Percentiles rank a stretch among this genome's conserved stretches.
These are phyloP conservation scores for Gnathonemus echidnorhynchus DNA, from an alignment of 2,113 vertebrate genomes.

Conservation along the genomic window DNA sequence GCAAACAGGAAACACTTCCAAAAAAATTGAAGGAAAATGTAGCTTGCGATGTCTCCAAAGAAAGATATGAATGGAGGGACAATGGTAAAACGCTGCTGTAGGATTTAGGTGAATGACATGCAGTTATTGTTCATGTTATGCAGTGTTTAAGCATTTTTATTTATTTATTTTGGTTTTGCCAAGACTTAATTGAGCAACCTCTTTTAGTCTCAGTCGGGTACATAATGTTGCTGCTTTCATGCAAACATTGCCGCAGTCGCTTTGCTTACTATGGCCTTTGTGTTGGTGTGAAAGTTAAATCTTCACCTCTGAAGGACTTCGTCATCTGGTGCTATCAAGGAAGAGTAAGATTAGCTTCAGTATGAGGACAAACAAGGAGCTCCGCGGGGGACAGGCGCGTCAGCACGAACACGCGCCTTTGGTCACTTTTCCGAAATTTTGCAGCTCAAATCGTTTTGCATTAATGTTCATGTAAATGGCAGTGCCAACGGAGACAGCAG, in stretches of 20 bases:
- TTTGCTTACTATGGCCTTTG: slow-evolving; percentile 47
- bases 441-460: neutral
- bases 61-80: neutral
- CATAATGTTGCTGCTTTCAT: slow-evolving; percentile 29
- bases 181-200: neutral
- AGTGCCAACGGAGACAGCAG: neutral
- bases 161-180: neutral
- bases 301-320: slow-evolving; percentile 34
- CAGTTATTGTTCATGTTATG: slow-evolving; percentile 2
- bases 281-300: slow-evolving; percentile 43
- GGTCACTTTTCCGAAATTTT: neutral
- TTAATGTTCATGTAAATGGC: neutral
- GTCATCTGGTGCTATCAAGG: slow-evolving; percentile 45
- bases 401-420: neutral
- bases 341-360: slow-evolving; percentile 42
- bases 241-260: slow-evolving; percentile 38
- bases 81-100: neutral
- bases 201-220: neutral
- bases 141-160: neutral
- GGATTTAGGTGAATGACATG: slow-evolving; percentile 14
- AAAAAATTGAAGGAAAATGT: neutral
- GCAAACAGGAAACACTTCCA: neutral
- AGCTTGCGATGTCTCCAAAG: neutral
- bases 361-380: neutral
- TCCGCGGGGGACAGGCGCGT: neutral